Evolutionary conservation across 35 echinoderm and acorn worm species (phyloP).

Genomic region (Stichopus chloronotus): DNA sequence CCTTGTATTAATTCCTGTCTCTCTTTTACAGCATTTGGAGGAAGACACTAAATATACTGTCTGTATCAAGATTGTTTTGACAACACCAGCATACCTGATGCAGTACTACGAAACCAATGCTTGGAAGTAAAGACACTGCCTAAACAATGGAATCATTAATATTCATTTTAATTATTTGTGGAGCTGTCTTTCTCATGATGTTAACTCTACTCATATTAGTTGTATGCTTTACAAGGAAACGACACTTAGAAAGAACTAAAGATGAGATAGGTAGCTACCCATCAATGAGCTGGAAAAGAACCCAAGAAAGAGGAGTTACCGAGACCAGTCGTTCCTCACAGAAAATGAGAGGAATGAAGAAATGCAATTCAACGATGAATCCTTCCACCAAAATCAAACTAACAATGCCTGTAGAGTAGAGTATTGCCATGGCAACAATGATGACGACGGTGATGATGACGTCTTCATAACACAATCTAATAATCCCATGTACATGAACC

Average conservation of each 20-base stretch:
- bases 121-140: slow-evolving; percentile 71
- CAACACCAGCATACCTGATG: slow-evolving; percentile 62
- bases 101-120: slow-evolving; percentile 88
- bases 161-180: slow-evolving; percentile 66
- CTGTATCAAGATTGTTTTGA: slow-evolving; percentile 79
- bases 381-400: slow-evolving; percentile 42
- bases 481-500: slow-evolving; percentile 48
- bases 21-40: slow-evolving; percentile 67
- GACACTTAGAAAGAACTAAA: slow-evolving; percentile 39
- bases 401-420: slow-evolving; percentile 21
- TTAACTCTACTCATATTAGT: slow-evolving; percentile 65
- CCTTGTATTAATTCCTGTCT: neutral
- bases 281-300: slow-evolving; percentile 45
- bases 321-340: slow-evolving; percentile 31
- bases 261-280: slow-evolving; percentile 26
- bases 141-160: slow-evolving; percentile 36
- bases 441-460: neutral
- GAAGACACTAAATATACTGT: slow-evolving; percentile 84
- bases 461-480: slow-evolving; percentile 9
- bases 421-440: too few relatives aligned
- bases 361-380: slow-evolving; percentile 22
- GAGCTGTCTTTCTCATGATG: slow-evolving; percentile 55
- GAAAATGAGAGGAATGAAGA: slow-evolving; percentile 8
- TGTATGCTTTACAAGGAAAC: slow-evolving; percentile 55
- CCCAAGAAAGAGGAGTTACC: neutral